phyloP scores from a whole-genome alignment of 2,888 invertebrate genomes.

The Spodoptera littoralis region DNA sequence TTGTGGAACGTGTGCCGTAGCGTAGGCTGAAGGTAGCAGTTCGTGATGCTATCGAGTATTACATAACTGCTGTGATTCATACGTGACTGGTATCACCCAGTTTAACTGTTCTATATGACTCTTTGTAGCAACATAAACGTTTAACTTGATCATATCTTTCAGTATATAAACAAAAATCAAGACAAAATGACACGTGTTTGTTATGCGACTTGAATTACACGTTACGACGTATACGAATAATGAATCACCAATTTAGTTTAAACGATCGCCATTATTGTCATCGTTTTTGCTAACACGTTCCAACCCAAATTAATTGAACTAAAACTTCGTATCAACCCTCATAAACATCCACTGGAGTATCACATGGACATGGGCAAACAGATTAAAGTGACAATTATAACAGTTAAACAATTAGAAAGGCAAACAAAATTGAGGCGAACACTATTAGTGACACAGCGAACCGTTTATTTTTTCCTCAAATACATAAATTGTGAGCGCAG shows the following conservation, averaged over 20 bases:
- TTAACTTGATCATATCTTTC: constrained; percentile 24
- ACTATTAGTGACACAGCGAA: constrained; percentile 36
- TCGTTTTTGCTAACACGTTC: constrained; percentile 19
- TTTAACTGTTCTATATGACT: constrained; percentile 36
- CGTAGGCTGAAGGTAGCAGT: constrained; percentile 19
- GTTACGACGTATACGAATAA: constrained; percentile 20
- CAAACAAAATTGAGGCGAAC: constrained; percentile 31
- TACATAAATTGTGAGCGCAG: constrained; percentile 37
- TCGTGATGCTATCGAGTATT: constrained; percentile 56
- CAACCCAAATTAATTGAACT: constrained; percentile 11
- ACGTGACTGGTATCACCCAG: constrained; percentile 43
- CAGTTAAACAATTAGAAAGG: constrained; percentile 28
- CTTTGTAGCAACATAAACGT: constrained; percentile 40
- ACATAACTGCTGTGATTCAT: constrained; percentile 60
- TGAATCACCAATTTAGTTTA: constrained; percentile 10
- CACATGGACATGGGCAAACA: constrained; percentile 19
- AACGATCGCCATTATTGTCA: constrained; percentile 6
- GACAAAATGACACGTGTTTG: constrained; percentile 3
- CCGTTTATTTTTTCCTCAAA: constrained; percentile 47
- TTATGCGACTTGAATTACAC: constrained; percentile 11
- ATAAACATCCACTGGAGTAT: constrained; percentile 7
- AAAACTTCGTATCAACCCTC: neutral
- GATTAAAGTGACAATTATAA: constrained; percentile 29
- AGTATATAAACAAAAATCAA: constrained; percentile 37
- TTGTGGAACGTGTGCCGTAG: constrained; percentile 9